phyloP scores from a whole-genome alignment of 2,888 invertebrate species.

The Calliphora vomitoria region DNA sequence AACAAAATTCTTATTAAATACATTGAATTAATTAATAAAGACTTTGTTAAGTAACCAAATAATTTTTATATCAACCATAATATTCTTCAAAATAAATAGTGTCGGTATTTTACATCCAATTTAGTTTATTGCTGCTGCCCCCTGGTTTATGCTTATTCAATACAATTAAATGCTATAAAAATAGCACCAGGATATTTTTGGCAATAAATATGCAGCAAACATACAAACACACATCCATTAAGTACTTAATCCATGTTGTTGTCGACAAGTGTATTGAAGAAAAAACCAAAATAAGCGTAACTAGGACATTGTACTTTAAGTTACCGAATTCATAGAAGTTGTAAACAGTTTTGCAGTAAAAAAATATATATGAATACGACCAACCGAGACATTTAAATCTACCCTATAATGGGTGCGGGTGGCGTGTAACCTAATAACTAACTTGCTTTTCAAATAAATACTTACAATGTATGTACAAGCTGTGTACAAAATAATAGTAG shows the following conservation, averaged over 20 bases:
- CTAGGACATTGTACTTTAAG: conserved; percentile 50
- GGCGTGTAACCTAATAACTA: conserved; percentile 56
- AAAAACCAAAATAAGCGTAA: conserved; percentile 19
- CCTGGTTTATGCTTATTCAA: not conserved
- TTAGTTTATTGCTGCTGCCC: conserved; percentile 1
- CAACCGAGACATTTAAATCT: conserved; percentile 17
- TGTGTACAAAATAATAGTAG: no score
- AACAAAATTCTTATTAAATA: conserved; percentile 15
- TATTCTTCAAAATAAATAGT: not conserved
- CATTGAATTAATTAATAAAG: not conserved
- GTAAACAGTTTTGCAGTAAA: conserved; percentile 28
- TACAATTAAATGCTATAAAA: conserved; percentile 31
- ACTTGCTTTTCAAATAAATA: conserved; percentile 2
- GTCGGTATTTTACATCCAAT: conserved; percentile 17
- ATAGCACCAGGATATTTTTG: conserved; percentile 42
- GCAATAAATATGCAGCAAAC: conserved; percentile 4
- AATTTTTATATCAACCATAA: not conserved
- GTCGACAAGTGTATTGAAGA: conserved; percentile 47
- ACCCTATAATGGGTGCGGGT: conserved; percentile 39
- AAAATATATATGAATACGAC: not conserved
- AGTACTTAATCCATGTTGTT: conserved; percentile 6
- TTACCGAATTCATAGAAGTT: conserved; percentile 25
- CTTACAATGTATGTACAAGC: not conserved
- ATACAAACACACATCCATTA: not conserved
- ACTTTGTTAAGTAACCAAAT: not conserved